phyloP scores from a whole-genome alignment of 2,888 invertebrate species.

The Leptothorax acervorum region DNA sequence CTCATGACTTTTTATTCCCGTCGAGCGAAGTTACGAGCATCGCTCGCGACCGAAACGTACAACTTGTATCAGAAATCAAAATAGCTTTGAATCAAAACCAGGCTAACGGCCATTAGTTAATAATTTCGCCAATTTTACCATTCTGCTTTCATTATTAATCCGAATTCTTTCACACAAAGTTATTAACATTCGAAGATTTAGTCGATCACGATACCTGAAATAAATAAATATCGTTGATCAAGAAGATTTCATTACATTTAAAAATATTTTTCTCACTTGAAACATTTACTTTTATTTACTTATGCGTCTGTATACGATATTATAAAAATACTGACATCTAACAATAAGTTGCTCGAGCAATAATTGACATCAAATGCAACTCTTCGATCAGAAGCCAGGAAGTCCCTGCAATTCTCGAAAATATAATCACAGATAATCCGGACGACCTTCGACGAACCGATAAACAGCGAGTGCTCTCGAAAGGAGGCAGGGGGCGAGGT shows the following conservation, averaged over 20 bases:
- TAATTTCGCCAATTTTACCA: constrained; percentile 8
- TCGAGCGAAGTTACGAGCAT: not conserved
- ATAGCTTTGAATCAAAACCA: not conserved
- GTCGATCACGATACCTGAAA: not conserved
- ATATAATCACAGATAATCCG: constrained; percentile 69
- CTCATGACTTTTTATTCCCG: constrained; percentile 24
- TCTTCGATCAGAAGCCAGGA: not conserved
- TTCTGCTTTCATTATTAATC: not conserved
- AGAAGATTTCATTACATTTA: not conserved
- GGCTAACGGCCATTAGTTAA: not conserved
- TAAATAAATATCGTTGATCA: not conserved
- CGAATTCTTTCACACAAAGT: not conserved
- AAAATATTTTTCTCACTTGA: not conserved
- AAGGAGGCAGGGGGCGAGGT: not conserved
- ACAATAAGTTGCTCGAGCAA: not conserved
- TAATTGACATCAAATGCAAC: not conserved
- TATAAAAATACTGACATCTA: not conserved
- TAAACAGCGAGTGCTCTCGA: constrained; percentile 27
- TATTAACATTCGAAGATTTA: not conserved
- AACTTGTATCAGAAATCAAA: constrained; percentile 43
- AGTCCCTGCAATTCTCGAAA: constrained; percentile 4
- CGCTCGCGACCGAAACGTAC: not conserved
- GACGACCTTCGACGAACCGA: constrained; percentile 57
- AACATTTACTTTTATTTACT: not conserved
- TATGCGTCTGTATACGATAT: not conserved